A percentile compares a stretch with the other conserved stretches of the same genome.
phyloP scores from a whole-genome alignment of 2,888 invertebrate genomes.

The Oegoconia quadripuncta region DNA sequence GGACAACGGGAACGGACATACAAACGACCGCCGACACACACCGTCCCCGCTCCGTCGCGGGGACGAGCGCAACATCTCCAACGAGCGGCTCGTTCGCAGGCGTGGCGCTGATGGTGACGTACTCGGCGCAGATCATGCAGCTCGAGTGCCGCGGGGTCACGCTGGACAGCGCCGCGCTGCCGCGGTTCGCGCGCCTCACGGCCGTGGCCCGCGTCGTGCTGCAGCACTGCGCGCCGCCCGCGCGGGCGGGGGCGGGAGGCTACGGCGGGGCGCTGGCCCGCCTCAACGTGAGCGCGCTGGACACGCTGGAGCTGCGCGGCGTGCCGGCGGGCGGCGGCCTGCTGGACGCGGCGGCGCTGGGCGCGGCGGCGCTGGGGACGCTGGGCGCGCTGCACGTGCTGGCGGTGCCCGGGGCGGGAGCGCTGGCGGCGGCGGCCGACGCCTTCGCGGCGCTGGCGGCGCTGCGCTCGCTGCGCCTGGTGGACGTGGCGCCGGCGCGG shows the following conservation, averaged over 20 bases:
- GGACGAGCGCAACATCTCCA: no score
- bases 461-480: background rate
- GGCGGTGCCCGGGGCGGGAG: background rate
- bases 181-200: constrained; percentile 16
- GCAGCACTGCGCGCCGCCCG: constrained; percentile 23
- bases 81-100: no score
- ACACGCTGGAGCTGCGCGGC: constrained; percentile 12
- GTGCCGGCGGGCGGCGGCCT: constrained; percentile 10
- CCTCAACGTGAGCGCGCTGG: constrained; percentile 20
- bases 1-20: no score
- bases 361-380: constrained; percentile 10
- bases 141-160: no score
- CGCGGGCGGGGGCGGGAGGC: constrained; percentile 8
- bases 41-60: no score
- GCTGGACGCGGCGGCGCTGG: constrained; percentile 12
- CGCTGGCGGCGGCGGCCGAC: background rate
- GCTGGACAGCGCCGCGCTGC: constrained; percentile 20
- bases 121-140: no score
- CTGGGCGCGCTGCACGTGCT: constrained; percentile 5
- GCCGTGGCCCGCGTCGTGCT: constrained; percentile 14
- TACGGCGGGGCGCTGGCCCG: constrained; percentile 14
- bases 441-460: background rate
- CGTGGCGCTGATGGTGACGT: constrained; percentile 15
- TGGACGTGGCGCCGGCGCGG: background rate
- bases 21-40: no score